Evolutionary conservation across 1,140 invertebrate species (phyloP).

Genomic region (Cotesia glomerata): DNA sequence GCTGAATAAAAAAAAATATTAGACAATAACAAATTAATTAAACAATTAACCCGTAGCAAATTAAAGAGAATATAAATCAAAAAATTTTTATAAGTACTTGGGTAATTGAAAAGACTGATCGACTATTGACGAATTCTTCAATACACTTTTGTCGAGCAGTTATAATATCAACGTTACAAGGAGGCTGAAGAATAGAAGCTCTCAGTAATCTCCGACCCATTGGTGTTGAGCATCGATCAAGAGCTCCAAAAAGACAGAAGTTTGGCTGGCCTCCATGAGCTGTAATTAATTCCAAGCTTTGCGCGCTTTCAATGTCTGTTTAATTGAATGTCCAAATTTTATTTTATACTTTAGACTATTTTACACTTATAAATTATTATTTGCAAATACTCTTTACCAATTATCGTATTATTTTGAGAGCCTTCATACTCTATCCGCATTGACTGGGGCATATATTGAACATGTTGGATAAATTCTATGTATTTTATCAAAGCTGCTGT

Average conservation of each 20-base stretch:
- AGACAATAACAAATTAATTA: neutral
- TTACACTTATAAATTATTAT: too few relatives aligned
- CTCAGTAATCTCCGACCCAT: slow-evolving; percentile 79
- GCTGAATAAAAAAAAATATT: slow-evolving; percentile 47
- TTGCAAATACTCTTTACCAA: slow-evolving; percentile 68
- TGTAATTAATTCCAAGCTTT: slow-evolving; percentile 77
- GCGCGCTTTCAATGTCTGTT: slow-evolving; percentile 72
- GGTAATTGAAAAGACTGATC: slow-evolving; percentile 61
- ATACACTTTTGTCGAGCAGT: slow-evolving; percentile 74
- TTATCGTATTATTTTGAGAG: slow-evolving; percentile 81
- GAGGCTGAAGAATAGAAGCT: slow-evolving; percentile 83
- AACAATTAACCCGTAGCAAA: neutral
- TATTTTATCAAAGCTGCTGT: slow-evolving; percentile 83
- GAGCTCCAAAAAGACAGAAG: slow-evolving; percentile 72
- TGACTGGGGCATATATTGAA: slow-evolving; percentile 77
- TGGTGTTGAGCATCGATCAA: slow-evolving; percentile 81
- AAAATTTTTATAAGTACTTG: slow-evolving; percentile 36
- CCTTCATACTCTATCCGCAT: slow-evolving; percentile 83
- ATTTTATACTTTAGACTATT: neutral
- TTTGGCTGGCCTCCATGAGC: slow-evolving; percentile 56
- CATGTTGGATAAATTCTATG: slow-evolving; percentile 78
- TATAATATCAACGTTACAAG: slow-evolving; percentile 71
- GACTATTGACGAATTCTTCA: slow-evolving; percentile 74
- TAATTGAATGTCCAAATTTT: slow-evolving; percentile 29
- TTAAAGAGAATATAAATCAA: neutral